Evolutionary conservation across 2,888 invertebrate species (phyloP).

Genomic region (Ectemnius lituratus): DNA sequence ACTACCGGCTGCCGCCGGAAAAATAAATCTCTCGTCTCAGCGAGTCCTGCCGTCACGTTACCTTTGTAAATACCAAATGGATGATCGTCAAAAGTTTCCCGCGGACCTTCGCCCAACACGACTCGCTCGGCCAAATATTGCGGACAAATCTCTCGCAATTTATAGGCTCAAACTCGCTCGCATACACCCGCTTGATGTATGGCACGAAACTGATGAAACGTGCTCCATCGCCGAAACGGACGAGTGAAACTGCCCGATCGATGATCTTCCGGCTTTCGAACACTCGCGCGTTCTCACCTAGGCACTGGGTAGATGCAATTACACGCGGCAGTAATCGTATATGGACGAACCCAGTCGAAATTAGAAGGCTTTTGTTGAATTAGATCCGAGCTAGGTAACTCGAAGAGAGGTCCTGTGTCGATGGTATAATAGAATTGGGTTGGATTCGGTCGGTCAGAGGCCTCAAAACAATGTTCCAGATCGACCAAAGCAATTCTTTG

Average conservation of each 20-base stretch:
- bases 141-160: conserved; percentile 3
- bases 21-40: not conserved
- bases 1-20: not conserved
- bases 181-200: not conserved
- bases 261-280: not conserved
- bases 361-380: conserved; percentile 7
- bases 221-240: not conserved
- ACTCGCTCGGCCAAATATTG: not conserved
- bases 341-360: not conserved
- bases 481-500: conserved; percentile 15
- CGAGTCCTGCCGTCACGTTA: not conserved
- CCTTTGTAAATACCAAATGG: conserved; percentile 1
- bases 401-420: conserved; percentile 12
- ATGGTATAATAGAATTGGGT: conserved; percentile 38
- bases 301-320: not conserved
- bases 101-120: not conserved
- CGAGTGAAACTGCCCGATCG: not conserved
- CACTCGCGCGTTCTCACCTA: conserved; percentile 8
- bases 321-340: conserved; percentile 14
- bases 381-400: conserved; percentile 36
- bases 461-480: conserved; percentile 25
- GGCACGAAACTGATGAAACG: not conserved
- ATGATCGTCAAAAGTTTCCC: not conserved
- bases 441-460: conserved; percentile 28
- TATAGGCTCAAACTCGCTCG: not conserved